phyloP scores from a whole-genome alignment of 1,140 invertebrate genomes.

The Bombus superbus region DNA sequence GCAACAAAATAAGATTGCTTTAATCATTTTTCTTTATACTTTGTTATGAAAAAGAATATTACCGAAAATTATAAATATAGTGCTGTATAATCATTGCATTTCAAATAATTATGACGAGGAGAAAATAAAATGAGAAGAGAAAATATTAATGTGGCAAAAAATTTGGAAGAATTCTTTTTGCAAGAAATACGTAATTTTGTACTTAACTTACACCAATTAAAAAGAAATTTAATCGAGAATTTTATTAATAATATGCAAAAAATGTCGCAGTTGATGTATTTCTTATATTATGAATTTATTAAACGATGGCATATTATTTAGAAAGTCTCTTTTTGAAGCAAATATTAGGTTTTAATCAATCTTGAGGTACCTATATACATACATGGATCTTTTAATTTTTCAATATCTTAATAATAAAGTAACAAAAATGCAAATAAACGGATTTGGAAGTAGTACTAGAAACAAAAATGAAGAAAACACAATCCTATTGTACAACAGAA shows the following conservation, averaged over 20 bases:
- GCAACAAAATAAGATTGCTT: background rate
- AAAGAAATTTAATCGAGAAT: background rate
- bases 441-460: background rate
- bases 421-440: background rate
- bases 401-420: background rate
- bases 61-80: background rate
- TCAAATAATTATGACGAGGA: background rate
- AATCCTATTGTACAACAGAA: background rate
- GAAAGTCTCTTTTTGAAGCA: background rate
- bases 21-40: background rate
- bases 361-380: slow-evolving; percentile 20
- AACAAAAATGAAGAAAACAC: background rate
- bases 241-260: background rate
- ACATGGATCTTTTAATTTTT: background rate
- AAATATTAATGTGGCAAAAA: background rate
- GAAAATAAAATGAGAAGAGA: background rate
- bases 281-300: background rate
- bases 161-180: background rate
- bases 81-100: background rate
- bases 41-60: background rate
- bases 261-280: background rate
- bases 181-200: background rate
- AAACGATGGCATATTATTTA: background rate
- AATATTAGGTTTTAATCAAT: background rate
- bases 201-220: background rate